Base-by-base conservation (phyloP, 2,888 invertebrate genomes). In the Copidosoma aretas region DNA sequence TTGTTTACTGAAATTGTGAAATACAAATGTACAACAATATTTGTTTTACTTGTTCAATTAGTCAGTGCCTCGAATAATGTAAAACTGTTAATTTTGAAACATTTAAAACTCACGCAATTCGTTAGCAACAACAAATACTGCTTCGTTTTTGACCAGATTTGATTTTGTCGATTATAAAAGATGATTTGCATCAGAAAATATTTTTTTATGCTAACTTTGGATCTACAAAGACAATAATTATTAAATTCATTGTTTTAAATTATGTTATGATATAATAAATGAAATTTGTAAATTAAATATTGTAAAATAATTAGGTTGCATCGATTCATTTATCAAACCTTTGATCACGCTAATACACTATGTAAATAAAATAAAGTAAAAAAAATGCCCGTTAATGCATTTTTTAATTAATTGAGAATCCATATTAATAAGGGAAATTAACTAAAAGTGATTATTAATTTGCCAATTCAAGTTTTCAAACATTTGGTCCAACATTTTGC, bases 241-340 rank as follows among this genome's bases (percentile, higher is more conserved):
- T 61, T 39, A 46, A 49, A 51, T 58, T 53, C n/a, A n/a, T n/a
- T n/a, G n/a, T 68, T 64, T 57, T 63, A 52, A 54, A 24, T 65
- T 52, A 61, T 53, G 21, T 61, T 62, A 53, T 60, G 56, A 61
- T 53, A 17, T 61, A 59, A 53, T 60, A 56, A 60, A 68, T 58
- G 61, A 61, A 67, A 63, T 60, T 63, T 70, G 60, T 70, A 70
- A 70, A 66, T 67, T 70, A 70, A 69, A 69, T 49, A 62, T 53
- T 32, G 60, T 51, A 62, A 54, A 70, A 60, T 64, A 62, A 70
- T 43, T 51, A 25, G 24, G 54, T 24, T 56, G 67, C 15, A 14
- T 41, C 17, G 8, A 24, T 63, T 62, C 4, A 49, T 57, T 64
- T 49, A 60, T 49, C 39, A n/a, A 39, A 1, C 22, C 10, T 24